These are phyloP conservation scores for Patella depressa DNA, from an alignment of 2,888 invertebrate genomes.

Conservation along the genomic window DNA sequence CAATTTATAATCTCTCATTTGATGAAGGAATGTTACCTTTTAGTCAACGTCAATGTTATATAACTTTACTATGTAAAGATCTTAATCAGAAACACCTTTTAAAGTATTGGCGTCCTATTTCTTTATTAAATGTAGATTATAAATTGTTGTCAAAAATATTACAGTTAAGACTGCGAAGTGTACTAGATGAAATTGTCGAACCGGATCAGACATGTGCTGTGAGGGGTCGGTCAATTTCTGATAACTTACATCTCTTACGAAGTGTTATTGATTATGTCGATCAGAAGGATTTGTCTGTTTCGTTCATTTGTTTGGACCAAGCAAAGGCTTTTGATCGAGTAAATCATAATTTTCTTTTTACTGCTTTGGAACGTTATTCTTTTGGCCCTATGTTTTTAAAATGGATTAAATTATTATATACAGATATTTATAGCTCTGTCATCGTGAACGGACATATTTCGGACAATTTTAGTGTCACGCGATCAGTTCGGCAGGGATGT, in stretches of 20 bases:
- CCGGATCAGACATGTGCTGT: constrained; percentile 44
- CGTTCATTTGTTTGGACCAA: constrained; percentile 44
- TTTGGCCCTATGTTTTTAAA: constrained; percentile 39
- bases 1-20: constrained; percentile 28
- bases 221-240: constrained; percentile 40
- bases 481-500: background rate
- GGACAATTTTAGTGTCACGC: background rate
- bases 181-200: constrained; percentile 35
- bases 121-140: constrained; percentile 42
- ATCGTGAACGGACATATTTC: constrained; percentile 39
- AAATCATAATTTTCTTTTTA: constrained; percentile 38
- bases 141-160: constrained; percentile 44
- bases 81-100: constrained; percentile 26
- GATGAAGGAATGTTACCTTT: constrained; percentile 25
- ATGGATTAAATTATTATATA: constrained; percentile 44
- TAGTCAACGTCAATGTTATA: constrained; percentile 26
- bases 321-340: constrained; percentile 49
- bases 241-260: constrained; percentile 41
- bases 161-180: constrained; percentile 34
- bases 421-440: constrained; percentile 35
- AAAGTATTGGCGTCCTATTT: constrained; percentile 45
- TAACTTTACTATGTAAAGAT: constrained; percentile 44
- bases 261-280: constrained; percentile 40
- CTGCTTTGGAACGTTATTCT: constrained; percentile 37
- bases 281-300: constrained; percentile 35